These are phyloP conservation scores for Neotoma lepida DNA, from an alignment of 2,113 vertebrate species.

Conservation along the genomic window DNA sequence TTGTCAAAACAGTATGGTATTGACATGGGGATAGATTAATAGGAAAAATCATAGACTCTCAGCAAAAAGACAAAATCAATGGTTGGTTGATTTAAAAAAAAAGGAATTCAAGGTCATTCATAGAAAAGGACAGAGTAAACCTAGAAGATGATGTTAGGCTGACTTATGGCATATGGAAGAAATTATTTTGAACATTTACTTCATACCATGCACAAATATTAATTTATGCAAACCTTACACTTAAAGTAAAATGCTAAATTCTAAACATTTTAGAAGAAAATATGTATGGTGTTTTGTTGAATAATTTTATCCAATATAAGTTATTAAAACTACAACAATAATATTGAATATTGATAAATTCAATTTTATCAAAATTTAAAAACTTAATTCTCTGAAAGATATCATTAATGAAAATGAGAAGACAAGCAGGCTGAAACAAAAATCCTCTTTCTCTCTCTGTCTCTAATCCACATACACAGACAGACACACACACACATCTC, in stretches of 20 bases:
- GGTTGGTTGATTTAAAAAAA: not conserved
- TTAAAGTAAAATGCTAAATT: not conserved
- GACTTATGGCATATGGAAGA: not conserved
- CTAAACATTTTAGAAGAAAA: conserved; percentile 14
- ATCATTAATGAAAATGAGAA: not conserved
- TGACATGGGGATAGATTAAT: not conserved
- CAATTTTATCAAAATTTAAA: not conserved
- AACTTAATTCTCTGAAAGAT: not conserved
- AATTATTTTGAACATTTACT: not conserved
- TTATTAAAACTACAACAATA: not conserved
- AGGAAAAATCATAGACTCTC: not conserved
- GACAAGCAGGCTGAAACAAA: not conserved
- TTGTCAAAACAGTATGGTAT: not conserved
- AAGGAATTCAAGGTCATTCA: not conserved
- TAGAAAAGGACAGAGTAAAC: not conserved
- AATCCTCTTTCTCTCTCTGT: not conserved
- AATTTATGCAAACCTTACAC: not conserved
- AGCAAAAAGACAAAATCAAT: not conserved
- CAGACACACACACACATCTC: not conserved
- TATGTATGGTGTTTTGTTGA: not conserved
- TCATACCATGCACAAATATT: not conserved
- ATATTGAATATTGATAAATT: not conserved
- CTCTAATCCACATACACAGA: not conserved
- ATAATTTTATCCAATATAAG: not conserved
- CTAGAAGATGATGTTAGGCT: not conserved